Evolutionary conservation across 1,140 invertebrate species (phyloP).

Genomic region (Reticulitermes speratus): DNA sequence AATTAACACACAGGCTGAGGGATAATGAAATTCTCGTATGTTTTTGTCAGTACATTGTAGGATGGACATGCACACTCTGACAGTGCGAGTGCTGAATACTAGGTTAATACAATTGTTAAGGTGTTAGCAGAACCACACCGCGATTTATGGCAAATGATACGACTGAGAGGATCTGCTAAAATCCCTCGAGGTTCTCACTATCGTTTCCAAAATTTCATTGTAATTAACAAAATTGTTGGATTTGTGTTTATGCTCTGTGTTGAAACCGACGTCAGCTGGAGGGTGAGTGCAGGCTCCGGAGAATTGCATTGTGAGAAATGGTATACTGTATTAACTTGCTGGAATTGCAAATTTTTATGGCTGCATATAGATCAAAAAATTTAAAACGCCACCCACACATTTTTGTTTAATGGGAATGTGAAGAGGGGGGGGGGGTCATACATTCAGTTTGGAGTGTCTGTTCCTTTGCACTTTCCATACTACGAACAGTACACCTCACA

Average conservation of each 20-base stretch:
- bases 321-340: not conserved
- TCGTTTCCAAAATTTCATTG: slow-evolving; percentile 8
- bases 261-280: not conserved
- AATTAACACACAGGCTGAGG: no score
- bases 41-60: not conserved
- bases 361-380: slow-evolving; percentile 9
- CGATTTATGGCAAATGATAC: not conserved
- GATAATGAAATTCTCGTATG: slow-evolving; percentile 6
- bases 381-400: not conserved
- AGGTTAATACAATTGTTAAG: slow-evolving; percentile 17
- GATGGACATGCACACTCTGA: not conserved
- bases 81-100: not conserved
- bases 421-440: no score
- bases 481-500: no score
- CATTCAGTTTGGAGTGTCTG: no score
- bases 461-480: no score
- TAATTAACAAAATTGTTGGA: not conserved
- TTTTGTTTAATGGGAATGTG: no score
- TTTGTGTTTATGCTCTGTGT: slow-evolving; percentile 7
- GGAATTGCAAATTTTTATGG: slow-evolving; percentile 6
- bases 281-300: no score
- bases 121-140: not conserved
- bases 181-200: not conserved
- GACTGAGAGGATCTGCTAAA: not conserved
- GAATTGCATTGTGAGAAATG: not conserved